Percentiles rank a stretch among this genome's conserved stretches.
Evolutionary conservation across 2,888 invertebrate genomes (phyloP).

Genomic region (Drosophila lacicola): DNA sequence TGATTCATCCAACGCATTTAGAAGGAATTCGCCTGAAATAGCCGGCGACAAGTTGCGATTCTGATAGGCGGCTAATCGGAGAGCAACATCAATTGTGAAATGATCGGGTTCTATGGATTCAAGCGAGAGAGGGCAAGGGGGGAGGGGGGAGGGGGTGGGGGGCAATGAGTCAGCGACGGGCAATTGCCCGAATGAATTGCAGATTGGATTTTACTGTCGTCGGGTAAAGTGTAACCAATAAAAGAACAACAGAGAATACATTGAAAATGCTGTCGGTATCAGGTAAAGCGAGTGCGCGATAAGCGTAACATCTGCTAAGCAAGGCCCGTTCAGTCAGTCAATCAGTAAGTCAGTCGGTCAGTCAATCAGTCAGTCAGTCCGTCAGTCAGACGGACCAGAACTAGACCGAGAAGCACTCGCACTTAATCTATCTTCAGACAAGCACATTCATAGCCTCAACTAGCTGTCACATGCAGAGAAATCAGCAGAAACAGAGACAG

Average conservation of each 20-base stretch:
- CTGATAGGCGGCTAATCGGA: slow-evolving; percentile 24
- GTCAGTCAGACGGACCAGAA: slow-evolving; percentile 2
- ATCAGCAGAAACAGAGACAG: too few species aligned
- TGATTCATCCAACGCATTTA: slow-evolving; percentile 8
- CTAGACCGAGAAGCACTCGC: slow-evolving; percentile 4
- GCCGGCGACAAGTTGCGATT: slow-evolving; percentile 5
- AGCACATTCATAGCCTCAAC: slow-evolving; percentile 2
- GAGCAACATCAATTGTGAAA: slow-evolving; percentile 25
- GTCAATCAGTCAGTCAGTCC: background rate
- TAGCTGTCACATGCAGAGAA: background rate
- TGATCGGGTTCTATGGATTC: slow-evolving; percentile 4
- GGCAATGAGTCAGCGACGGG: slow-evolving; percentile 38
- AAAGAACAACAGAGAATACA: slow-evolving; percentile 38
- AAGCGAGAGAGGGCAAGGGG: too few species aligned
- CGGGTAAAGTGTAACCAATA: slow-evolving; percentile 45
- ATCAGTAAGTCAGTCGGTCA: background rate
- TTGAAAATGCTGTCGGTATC: slow-evolving; percentile 58
- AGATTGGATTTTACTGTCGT: slow-evolving; percentile 36
- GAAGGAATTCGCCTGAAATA: slow-evolving; percentile 14
- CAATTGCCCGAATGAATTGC: slow-evolving; percentile 33
- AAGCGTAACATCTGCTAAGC: slow-evolving; percentile 71
- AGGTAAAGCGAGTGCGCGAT: slow-evolving; percentile 43
- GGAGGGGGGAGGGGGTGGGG: slow-evolving; percentile 2
- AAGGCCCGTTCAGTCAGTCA: slow-evolving; percentile 19
- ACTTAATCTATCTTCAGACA: slow-evolving; percentile 62